Base-by-base conservation (phyloP, 2,797 vertebrate genomes). In the Cuniculus paca region DNA sequence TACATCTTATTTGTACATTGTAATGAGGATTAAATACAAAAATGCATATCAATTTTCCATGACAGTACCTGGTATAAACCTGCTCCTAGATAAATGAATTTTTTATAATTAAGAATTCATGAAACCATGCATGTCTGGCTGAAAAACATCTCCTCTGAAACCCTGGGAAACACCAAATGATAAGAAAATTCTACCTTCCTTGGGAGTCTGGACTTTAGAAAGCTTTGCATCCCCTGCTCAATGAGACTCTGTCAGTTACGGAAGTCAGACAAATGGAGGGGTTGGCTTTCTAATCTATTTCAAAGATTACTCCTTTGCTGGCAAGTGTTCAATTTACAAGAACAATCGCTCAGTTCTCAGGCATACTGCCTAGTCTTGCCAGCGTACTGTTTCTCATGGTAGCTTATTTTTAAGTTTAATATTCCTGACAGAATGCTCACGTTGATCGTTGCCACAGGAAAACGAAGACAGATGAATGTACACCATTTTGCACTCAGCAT, bases 401-500 rank as follows among this genome's bases (percentile, higher is more conserved):
- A 74, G 78, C 60, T 97, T 79, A 91, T 91, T 95, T 97, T 93
- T 96, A 92, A 92, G 68, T 90, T 96, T 96, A 92, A 89, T 95
- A 97, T 91, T 95, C 88, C 78, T 90, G 81, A 89, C 74, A 87
- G 61, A 94, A 92, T 54, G 78, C 84, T 77, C 61, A 60, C 86
- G 94, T 80, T 94, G 52, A 85, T 95, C 2, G 0, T 48, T 95
- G 79, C 48, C 68, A 56, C 2, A 8, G 83, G 92, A 93, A 93
- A 92, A 90, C 0, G 17, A 95, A 92, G 95, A 91, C 3, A 36
- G 81, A 90, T 50, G 56, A 54, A 5, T 36, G 36, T 65, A 61
- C 24, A 74, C 13, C 20, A 61, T 88, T 97, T 93, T 50, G 56
- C 5, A 88, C 74, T 94, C 86, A 31, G 16, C 88, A 87, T 95